phyloP scores from a whole-genome alignment of 92 coral and sea anemone species.

The Parazoanthus swiftii region DNA sequence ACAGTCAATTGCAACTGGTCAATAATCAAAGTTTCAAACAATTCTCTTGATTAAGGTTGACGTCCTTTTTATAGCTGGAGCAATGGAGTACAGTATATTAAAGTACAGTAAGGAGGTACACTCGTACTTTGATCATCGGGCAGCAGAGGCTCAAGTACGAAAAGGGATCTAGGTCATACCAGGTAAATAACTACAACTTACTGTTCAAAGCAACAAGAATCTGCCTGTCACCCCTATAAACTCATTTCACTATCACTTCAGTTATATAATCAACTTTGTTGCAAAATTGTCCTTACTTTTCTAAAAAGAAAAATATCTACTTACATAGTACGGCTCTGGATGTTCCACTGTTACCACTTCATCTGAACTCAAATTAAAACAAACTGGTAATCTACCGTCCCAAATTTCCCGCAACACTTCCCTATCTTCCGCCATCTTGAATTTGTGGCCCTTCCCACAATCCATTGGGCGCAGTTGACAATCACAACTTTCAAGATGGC shows the following conservation, averaged over 20 bases:
- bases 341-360: constrained; percentile 94
- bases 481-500: constrained; percentile 27
- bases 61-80: too few relatives aligned
- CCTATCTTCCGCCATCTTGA: constrained; percentile 98
- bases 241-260: neutral
- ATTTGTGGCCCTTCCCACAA: constrained; percentile 42
- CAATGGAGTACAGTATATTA: too few relatives aligned
- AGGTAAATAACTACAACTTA: too few relatives aligned
- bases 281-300: neutral
- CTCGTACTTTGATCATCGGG: too few relatives aligned
- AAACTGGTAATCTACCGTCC: constrained; percentile 98
- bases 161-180: too few relatives aligned
- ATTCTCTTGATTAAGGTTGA: too few relatives aligned
- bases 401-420: constrained; percentile 91
- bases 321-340: constrained; percentile 98
- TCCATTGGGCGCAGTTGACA: constrained; percentile 9
- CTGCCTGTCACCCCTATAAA: too few relatives aligned
- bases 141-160: too few relatives aligned
- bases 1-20: too few relatives aligned
- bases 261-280: neutral
- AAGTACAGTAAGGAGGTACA: too few relatives aligned
- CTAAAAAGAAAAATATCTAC: neutral
- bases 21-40: too few relatives aligned
- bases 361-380: constrained; percentile 92
- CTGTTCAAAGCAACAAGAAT: too few relatives aligned